These are phyloP conservation scores for Amphiura filiformis DNA, from an alignment of 35 echinoderm and acorn worm species.

Conservation along the genomic window DNA sequence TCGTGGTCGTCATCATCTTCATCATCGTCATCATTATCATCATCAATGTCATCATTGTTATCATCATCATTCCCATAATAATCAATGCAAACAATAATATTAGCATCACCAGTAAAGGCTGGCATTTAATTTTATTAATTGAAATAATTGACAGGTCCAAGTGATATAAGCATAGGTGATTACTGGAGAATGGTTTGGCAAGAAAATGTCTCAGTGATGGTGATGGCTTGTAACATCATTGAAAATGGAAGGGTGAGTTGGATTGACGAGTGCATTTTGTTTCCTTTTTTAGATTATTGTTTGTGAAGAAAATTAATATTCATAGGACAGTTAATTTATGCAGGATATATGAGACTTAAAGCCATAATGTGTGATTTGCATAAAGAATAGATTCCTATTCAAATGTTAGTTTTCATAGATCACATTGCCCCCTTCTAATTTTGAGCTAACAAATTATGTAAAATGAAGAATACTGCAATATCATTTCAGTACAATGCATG, in stretches of 20 bases:
- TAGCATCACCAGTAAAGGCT: too few relatives aligned
- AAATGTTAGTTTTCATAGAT: too few relatives aligned
- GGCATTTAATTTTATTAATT: too few relatives aligned
- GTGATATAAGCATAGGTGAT: constrained; percentile 49
- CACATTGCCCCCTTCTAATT: too few relatives aligned
- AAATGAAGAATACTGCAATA: not conserved
- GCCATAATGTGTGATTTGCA: too few relatives aligned
- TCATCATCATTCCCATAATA: too few relatives aligned
- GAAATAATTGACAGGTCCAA: constrained; percentile 73
- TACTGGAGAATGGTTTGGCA: constrained; percentile 89
- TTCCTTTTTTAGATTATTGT: not conserved
- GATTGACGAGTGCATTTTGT: not conserved
- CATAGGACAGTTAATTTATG: not conserved
- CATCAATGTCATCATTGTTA: too few relatives aligned
- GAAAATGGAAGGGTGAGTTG: constrained; percentile 77
- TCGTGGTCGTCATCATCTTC: too few relatives aligned
- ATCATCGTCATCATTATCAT: too few relatives aligned
- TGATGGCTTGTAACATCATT: constrained; percentile 68
- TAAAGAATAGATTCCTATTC: too few relatives aligned
- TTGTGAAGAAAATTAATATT: not conserved
- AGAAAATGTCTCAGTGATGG: constrained; percentile 55
- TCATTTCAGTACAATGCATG: not conserved
- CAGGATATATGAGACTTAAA: not conserved
- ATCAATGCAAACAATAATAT: too few relatives aligned
- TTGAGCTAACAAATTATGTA: not conserved